A percentile compares a stretch with the other conserved stretches of the same genome.
These are phyloP conservation scores for Cotesia vestalis DNA, from an alignment of 1,140 invertebrate species.

Conservation along the genomic window DNA sequence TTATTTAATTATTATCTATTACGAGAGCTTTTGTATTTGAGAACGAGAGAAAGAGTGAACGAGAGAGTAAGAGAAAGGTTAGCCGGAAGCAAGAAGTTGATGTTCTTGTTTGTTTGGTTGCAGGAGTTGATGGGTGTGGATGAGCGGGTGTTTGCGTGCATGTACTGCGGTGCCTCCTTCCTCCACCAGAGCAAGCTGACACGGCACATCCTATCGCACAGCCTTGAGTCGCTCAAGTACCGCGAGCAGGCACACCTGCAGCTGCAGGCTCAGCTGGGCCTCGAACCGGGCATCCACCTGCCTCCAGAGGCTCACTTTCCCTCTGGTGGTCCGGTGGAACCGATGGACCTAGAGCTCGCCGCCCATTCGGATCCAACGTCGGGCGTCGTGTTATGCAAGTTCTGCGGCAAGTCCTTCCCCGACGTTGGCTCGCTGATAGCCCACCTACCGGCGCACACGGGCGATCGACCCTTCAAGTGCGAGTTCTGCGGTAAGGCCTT, in stretches of 20 bases:
- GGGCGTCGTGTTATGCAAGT: slow-evolving; percentile 84
- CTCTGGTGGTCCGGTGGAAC: slow-evolving; percentile 62
- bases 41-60: slow-evolving; percentile 38
- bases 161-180: slow-evolving; percentile 87
- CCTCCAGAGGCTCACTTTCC: slow-evolving; percentile 63
- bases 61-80: slow-evolving; percentile 38
- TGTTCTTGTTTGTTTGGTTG: slow-evolving; percentile 90
- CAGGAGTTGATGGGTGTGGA: slow-evolving; percentile 83
- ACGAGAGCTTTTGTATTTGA: not conserved
- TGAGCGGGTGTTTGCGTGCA: slow-evolving; percentile 78
- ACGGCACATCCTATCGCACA: slow-evolving; percentile 86
- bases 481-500: slow-evolving; percentile 91
- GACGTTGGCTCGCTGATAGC: slow-evolving; percentile 86
- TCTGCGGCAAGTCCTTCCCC: slow-evolving; percentile 88
- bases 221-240: slow-evolving; percentile 85
- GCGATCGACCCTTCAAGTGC: slow-evolving; percentile 88
- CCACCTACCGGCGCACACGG: slow-evolving; percentile 87
- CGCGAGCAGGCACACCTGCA: slow-evolving; percentile 73
- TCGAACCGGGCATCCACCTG: slow-evolving; percentile 58
- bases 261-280: slow-evolving; percentile 66
- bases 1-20: not conserved
- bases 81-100: slow-evolving; percentile 81
- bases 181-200: slow-evolving; percentile 89
- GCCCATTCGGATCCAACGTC: slow-evolving; percentile 71
- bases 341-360: slow-evolving; percentile 65